phyloP scores from a whole-genome alignment of 2,888 invertebrate species.

The Rhingia campestris region DNA sequence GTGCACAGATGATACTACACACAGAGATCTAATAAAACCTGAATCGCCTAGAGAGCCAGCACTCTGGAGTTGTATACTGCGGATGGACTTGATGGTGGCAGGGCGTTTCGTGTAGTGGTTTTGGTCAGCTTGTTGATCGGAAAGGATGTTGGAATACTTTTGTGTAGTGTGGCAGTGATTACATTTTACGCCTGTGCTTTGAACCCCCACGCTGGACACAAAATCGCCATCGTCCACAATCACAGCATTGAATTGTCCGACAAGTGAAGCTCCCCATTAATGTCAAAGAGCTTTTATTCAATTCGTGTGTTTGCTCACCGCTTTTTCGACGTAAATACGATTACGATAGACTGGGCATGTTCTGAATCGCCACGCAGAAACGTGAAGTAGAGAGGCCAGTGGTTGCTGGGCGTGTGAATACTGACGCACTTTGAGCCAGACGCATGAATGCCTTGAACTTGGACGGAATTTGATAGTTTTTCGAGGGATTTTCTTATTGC shows the following conservation, averaged over 20 bases:
- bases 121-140: not conserved
- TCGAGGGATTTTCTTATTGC: slow-evolving; percentile 4
- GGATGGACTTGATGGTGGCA: slow-evolving; percentile 31
- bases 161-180: not conserved
- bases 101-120: not conserved
- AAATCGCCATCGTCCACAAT: not conserved
- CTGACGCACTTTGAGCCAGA: slow-evolving; percentile 26
- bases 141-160: no score
- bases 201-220: no score
- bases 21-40: slow-evolving; percentile 67
- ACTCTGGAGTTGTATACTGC: slow-evolving; percentile 25
- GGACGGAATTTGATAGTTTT: slow-evolving; percentile 26
- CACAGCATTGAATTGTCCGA: slow-evolving; percentile 18
- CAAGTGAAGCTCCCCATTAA: slow-evolving; percentile 57
- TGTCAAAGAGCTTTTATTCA: slow-evolving; percentile 54
- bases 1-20: slow-evolving; percentile 56
- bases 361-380: slow-evolving; percentile 48
- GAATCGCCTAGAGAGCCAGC: slow-evolving; percentile 59
- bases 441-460: slow-evolving; percentile 61
- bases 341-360: slow-evolving; percentile 31
- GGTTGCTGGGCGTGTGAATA: slow-evolving; percentile 19
- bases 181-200: not conserved
- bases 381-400: slow-evolving; percentile 27
- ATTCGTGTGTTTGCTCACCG: slow-evolving; percentile 35
- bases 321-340: slow-evolving; percentile 28